These are phyloP conservation scores for Gobio occitaniae DNA, from an alignment of 2,797 vertebrate species.

Conservation along the genomic window DNA sequence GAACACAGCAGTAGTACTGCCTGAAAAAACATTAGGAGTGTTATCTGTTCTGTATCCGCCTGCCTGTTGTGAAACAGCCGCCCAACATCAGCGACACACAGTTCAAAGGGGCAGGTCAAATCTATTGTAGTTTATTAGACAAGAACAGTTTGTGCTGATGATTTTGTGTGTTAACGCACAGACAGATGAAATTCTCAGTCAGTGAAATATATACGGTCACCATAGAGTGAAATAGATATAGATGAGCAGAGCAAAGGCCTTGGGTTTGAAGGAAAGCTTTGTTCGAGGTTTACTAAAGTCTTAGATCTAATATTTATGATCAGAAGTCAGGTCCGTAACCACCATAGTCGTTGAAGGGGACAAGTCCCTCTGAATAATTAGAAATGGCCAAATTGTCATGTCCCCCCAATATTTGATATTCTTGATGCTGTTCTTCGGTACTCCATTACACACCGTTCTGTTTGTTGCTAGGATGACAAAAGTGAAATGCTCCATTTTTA, in stretches of 20 bases:
- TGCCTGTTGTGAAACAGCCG: conserved; percentile 4
- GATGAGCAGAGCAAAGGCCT: neutral
- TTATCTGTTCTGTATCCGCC: conserved; percentile 12
- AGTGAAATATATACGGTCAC: conserved; percentile 8
- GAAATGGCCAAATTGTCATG: too few relatives aligned
- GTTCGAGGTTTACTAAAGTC: neutral
- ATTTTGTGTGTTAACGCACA: neutral
- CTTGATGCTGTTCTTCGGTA: too few relatives aligned
- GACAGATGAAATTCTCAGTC: neutral
- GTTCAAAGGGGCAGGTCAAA: conserved; percentile 18
- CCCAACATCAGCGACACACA: neutral
- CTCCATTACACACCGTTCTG: too few relatives aligned
- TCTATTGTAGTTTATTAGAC: conserved; percentile 9
- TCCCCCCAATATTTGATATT: too few relatives aligned
- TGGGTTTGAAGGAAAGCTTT: neutral
- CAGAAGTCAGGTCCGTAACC: neutral
- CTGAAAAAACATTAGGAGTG: conserved; percentile 18
- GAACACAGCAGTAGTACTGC: conserved; percentile 1
- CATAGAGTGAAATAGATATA: neutral
- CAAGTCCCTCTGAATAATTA: too few relatives aligned
- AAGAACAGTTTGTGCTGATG: neutral
- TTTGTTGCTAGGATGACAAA: too few relatives aligned
- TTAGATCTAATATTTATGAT: neutral
- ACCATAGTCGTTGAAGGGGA: too few relatives aligned
- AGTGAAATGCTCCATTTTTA: too few relatives aligned